Evolutionary conservation across 2,888 invertebrate species (phyloP), one percentile per base, ranked within the genome.

Genomic region (Drosophila diplacantha): DNA sequence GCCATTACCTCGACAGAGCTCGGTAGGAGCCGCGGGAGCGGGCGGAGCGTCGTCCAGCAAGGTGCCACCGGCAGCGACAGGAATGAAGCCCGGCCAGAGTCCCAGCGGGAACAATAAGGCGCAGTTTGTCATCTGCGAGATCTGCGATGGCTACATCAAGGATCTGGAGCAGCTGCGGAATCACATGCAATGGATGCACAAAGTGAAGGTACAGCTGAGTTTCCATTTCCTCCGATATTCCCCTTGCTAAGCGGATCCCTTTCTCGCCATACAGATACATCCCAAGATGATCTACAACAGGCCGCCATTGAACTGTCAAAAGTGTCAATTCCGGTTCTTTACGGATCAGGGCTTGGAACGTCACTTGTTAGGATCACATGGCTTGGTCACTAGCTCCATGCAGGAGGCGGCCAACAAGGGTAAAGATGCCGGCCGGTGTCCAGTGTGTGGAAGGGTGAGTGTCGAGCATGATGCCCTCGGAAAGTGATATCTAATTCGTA

Each of bases 111-210:
- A 91, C 71, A 92, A 91, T 66, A 95, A 95, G 87, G 93, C 93
- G 76, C 92, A 94, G 29, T 96, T 96, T 88, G 96, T 97, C 72
- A 95, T 97, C 75, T 98, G 98, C 88, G 98, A 98, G 90, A 97
- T 98, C 71, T 98, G 98, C 89, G 98, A 98, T 85, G 97, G 97
- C 22, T 97, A 97, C 86, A 97, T 98, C 69, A 96, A 97, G 90
- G 97, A 98, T 88, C 90, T 97, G 84, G 96, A 97, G 84, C 96
- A 97, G 86, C 89, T 98, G 69, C 91, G 97, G 71, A 97, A 97
- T 88, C 98, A 98, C 86, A 97, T 98, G 96, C 97, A 96, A 86
- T 97, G 96, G 95, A 97, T 97, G 87, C 98, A 98, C 88, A 97
- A 97, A 91, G 96, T 96, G 75, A 96, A 96, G 89, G 88, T 88